Base-by-base conservation (phyloP, 2,113 vertebrate genomes). In the Trachemys scripta region DNA sequence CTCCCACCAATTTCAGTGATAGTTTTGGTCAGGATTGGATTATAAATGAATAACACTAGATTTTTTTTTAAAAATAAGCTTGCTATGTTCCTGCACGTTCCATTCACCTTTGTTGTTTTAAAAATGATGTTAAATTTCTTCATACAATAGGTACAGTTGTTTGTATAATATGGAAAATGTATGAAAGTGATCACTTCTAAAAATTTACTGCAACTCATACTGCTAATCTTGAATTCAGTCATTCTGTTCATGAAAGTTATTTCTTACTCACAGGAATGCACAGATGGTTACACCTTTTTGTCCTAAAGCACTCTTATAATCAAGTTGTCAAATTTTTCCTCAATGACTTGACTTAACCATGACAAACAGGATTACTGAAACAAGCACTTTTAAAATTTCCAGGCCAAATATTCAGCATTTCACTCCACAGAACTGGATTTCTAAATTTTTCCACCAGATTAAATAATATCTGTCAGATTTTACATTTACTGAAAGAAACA, bases 301-400 rank as follows among this genome's bases (percentile, higher is more conserved):
- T 98, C 90, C 29, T 65, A 38, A 75, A 96, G 27, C 17, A 50
- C 42, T 69, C 72, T 86, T 2, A 25, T 0, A 1, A 91, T 86
- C 85, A 90, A n/a, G 38, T 20, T 96, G 59, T 80, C 87, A 89
- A n/a, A 53, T 79, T 53, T 86, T 93, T 89, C 65, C 91, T 87
- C 45, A 83, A 65, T 1, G 2, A 78, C 45, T 51, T 93, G 38
- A 86, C 49, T 53, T 93, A 35, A 82, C 47, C 84, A 85, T 0
- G 31, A 88, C 57, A 17, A 94, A 50, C n/a, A 92, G 69, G 31
- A 88, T 51, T 35, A 80, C 56, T 19, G 57, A 82, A 72, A 87
- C 31, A 22, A 92, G 6, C 6, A 76, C 29, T 47, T 80, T 45
- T 29, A 27, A 47, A 49, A 80, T 47, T 88, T 92, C 79, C 45